These are phyloP conservation scores for Notarius lentiginosus DNA, from an alignment of 2,113 vertebrate genomes.

Conservation along the genomic window DNA sequence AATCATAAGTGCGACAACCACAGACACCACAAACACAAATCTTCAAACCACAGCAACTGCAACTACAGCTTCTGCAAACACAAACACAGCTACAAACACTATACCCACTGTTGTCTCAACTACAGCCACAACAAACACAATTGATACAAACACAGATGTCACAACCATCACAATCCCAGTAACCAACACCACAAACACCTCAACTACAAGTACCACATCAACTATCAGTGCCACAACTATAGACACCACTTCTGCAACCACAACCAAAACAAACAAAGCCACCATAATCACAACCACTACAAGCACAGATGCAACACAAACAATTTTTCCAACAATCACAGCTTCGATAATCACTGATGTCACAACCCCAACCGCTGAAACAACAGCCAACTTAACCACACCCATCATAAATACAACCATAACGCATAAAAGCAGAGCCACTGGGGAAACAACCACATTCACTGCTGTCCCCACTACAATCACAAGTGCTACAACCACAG, in stretches of 20 bases:
- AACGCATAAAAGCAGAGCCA: not conserved
- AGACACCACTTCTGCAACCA: not conserved
- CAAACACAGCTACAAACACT: no score
- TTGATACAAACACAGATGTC: accelerated
- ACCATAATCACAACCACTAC: no score
- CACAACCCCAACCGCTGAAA: not conserved
- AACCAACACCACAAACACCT: not conserved
- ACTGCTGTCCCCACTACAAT: not conserved
- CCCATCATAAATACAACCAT: not conserved
- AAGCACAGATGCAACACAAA: no score
- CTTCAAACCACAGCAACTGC: not conserved
- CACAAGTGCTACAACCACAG: not conserved
- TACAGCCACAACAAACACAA: not conserved
- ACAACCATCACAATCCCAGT: not conserved
- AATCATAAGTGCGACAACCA: no score
- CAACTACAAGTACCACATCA: not conserved
- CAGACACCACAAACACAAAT: not conserved
- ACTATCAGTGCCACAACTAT: not conserved
- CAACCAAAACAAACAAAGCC: not conserved
- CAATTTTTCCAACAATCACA: not conserved
- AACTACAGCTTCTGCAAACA: not conserved
- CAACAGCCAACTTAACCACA: not conserved
- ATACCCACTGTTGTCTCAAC: no score
- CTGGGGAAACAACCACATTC: not conserved
- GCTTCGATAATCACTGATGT: not conserved